These are phyloP conservation scores for Napeogenes sylphis DNA, from an alignment of 2,888 invertebrate genomes.

Conservation along the genomic window DNA sequence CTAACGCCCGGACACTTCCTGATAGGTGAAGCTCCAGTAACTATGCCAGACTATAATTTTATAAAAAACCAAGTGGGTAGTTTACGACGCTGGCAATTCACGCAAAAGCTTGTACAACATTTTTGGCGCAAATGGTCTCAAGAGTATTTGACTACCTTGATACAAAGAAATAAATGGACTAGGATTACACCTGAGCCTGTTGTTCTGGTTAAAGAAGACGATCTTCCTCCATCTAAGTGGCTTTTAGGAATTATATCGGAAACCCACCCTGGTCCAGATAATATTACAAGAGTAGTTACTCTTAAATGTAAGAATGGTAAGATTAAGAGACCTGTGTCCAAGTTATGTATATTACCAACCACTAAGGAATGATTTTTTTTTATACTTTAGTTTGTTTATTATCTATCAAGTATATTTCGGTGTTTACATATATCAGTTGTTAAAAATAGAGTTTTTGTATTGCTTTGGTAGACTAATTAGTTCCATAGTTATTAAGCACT, in stretches of 20 bases:
- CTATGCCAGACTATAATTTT: neutral
- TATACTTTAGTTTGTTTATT: too few species aligned
- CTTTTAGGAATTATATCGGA: constrained; percentile 16
- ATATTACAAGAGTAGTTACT: constrained; percentile 14
- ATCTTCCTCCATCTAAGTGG: constrained; percentile 22
- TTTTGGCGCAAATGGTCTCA: constrained; percentile 12
- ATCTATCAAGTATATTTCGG: too few species aligned
- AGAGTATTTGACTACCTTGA: constrained; percentile 13
- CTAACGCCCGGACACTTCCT: constrained; percentile 8
- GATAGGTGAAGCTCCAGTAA: constrained; percentile 12
- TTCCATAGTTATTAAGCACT: too few species aligned
- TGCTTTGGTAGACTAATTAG: neutral
- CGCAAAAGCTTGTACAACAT: constrained; percentile 1
- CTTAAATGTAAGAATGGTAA: constrained; percentile 9
- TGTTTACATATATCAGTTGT: too few species aligned
- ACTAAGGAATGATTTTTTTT: neutral
- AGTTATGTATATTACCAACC: constrained; percentile 18
- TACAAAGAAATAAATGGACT: constrained; percentile 9
- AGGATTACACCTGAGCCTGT: constrained; percentile 10
- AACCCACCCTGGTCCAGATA: constrained; percentile 19
- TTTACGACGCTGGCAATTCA: constrained; percentile 2
- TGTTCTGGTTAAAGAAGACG: constrained; percentile 15
- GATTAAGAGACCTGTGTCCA: constrained; percentile 13
- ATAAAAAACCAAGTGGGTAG: neutral
- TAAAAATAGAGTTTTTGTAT: neutral